Evolutionary conservation across 2,797 vertebrate species (phyloP).

Genomic region (Coracias cyanogaster): DNA sequence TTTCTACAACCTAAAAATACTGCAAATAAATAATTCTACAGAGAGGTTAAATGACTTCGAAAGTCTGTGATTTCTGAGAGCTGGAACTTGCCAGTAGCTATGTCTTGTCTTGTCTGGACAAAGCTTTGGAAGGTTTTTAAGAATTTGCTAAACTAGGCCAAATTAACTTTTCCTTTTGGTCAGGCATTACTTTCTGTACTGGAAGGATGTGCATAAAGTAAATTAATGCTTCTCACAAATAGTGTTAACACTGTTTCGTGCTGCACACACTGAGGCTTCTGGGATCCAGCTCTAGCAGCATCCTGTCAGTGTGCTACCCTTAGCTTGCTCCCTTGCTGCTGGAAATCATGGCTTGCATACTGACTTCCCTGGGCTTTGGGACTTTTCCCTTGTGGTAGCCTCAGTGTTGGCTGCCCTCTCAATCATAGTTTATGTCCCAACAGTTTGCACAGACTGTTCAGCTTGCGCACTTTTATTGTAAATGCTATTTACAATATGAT

Average conservation of each 20-base stretch:
- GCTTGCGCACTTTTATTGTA: background rate
- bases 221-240: background rate
- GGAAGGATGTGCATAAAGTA: background rate
- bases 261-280: background rate
- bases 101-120: background rate
- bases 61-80: background rate
- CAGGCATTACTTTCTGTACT: background rate
- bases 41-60: background rate
- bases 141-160: background rate
- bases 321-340: background rate
- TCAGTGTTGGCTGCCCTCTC: background rate
- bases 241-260: background rate
- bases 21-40: background rate
- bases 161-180: slow-evolving; percentile 9
- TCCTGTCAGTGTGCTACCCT: background rate
- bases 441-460: background rate
- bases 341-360: background rate
- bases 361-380: background rate
- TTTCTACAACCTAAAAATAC: background rate
- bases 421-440: background rate
- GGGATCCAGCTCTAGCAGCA: background rate
- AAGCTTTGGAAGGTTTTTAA: slow-evolving; percentile 7
- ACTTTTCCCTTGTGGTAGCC: background rate
- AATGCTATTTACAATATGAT: background rate
- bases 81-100: background rate